These are phyloP conservation scores for Solenodon paradoxus DNA, from an alignment of 2,113 vertebrate genomes.

Conservation along the genomic window DNA sequence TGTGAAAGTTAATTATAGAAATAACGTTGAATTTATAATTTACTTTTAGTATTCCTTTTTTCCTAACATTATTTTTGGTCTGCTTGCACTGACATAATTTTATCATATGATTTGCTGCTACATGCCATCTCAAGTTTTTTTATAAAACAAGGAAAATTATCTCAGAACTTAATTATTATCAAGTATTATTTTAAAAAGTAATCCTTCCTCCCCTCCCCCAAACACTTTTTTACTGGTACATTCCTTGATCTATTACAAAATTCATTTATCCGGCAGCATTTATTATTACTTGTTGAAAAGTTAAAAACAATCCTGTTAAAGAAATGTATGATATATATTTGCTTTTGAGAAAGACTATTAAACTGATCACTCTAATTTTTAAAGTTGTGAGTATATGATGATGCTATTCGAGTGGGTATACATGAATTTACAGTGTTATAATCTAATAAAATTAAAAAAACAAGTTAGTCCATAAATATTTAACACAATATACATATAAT, in stretches of 20 bases:
- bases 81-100: conserved; percentile 18
- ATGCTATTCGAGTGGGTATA: not conserved
- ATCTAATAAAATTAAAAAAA: conserved; percentile 29
- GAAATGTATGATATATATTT: not conserved
- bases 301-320: conserved; percentile 28
- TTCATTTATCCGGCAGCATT: conserved; percentile 33
- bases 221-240: conserved; percentile 3
- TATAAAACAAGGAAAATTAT: conserved; percentile 33
- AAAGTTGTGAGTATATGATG: not conserved
- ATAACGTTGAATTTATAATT: not conserved
- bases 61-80: not conserved
- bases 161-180: conserved; percentile 20
- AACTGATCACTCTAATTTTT: conserved; percentile 5
- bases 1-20: conserved; percentile 48
- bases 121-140: not conserved
- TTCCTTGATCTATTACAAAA: conserved; percentile 17
- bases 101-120: conserved; percentile 11
- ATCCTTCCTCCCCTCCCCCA: not conserved
- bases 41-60: conserved; percentile 26
- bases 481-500: conserved; percentile 35
- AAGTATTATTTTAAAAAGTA: conserved; percentile 37
- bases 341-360: conserved; percentile 13
- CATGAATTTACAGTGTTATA: not conserved
- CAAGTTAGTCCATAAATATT: conserved; percentile 29
- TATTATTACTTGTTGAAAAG: conserved; percentile 37